Evolutionary conservation across 2,797 vertebrate genomes (phyloP).

Genomic region (Arctocebus calabarensis): DNA sequence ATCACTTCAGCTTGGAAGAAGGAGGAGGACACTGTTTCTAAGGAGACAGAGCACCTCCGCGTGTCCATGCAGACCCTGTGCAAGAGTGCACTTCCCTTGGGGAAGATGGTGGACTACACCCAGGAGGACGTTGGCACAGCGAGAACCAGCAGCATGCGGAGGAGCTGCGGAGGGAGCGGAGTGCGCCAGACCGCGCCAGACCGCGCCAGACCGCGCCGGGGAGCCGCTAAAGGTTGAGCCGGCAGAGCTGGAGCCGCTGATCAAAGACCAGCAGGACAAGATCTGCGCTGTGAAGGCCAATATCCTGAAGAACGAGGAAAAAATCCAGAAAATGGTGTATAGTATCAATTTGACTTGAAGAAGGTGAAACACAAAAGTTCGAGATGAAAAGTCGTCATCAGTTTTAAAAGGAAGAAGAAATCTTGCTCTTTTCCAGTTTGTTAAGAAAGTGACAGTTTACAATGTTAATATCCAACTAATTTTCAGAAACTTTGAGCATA

Average conservation of each 20-base stretch:
- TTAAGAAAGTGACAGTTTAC: not conserved
- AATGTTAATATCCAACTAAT: fast-evolving
- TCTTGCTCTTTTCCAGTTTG: not conserved
- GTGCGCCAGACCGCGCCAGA: slow-evolving; percentile 91
- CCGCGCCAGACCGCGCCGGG: slow-evolving; percentile 92
- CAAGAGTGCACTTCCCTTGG: slow-evolving; percentile 91
- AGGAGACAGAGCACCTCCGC: slow-evolving; percentile 93
- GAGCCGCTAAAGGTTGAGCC: slow-evolving; percentile 94
- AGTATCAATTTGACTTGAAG: slow-evolving; percentile 90
- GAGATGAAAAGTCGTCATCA: not conserved
- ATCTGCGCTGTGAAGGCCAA: slow-evolving; percentile 94
- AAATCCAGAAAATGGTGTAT: slow-evolving; percentile 95
- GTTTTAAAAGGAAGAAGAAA: slow-evolving; percentile 31
- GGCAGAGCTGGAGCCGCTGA: slow-evolving; percentile 93
- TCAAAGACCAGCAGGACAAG: slow-evolving; percentile 95
- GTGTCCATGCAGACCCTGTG: slow-evolving; percentile 95
- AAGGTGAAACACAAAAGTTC: slow-evolving; percentile 86
- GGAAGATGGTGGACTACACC: slow-evolving; percentile 97
- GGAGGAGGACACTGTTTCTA: slow-evolving; percentile 93
- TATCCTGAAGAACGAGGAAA: slow-evolving; percentile 95
- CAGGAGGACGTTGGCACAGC: slow-evolving; percentile 95
- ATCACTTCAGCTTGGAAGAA: slow-evolving; percentile 88
- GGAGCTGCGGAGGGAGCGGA: slow-evolving; percentile 91
- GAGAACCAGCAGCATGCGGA: slow-evolving; percentile 92
- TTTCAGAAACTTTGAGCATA: not conserved